A percentile compares a stretch with the other conserved stretches of the same genome.
phyloP scores from a whole-genome alignment of 2,113 vertebrate genomes.

The Trogon melanurus region DNA sequence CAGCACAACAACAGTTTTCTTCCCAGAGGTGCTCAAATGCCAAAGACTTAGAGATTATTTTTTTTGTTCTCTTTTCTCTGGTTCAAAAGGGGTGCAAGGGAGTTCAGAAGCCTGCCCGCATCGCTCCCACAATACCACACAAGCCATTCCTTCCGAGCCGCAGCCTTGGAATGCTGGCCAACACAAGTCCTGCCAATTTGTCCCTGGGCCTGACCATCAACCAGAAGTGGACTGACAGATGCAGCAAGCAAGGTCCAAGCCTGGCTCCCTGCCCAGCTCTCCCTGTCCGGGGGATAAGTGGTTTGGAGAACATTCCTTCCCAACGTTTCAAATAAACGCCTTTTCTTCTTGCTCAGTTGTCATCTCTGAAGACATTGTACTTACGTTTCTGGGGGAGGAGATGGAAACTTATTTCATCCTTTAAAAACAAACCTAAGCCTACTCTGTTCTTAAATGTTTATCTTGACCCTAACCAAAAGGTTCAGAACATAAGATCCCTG shows the following conservation, averaged over 20 bases:
- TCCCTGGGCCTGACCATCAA: neutral
- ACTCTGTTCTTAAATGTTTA: neutral
- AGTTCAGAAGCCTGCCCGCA: neutral
- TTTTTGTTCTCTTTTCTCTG: neutral
- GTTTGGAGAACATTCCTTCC: neutral
- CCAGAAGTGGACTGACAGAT: neutral
- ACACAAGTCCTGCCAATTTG: neutral
- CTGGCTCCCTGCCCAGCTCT: neutral
- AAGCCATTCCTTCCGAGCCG: too few species aligned
- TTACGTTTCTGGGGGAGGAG: neutral
- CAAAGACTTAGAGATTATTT: neutral
- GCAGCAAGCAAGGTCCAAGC: neutral
- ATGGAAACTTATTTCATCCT: neutral
- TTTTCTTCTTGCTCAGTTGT: neutral
- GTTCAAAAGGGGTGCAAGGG: rapidly evolving
- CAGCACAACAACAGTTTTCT: neutral
- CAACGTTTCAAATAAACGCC: neutral
- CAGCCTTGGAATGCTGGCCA: neutral
- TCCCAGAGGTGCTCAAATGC: neutral
- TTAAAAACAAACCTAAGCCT: neutral
- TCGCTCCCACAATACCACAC: too few species aligned
- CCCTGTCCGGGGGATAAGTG: neutral
- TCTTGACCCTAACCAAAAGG: neutral
- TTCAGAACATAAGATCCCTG: neutral
- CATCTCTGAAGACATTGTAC: rapidly evolving